Conservation (phyloP, 2,797 vertebrate species). For the Enteromius afrohamiltoni region DNA sequence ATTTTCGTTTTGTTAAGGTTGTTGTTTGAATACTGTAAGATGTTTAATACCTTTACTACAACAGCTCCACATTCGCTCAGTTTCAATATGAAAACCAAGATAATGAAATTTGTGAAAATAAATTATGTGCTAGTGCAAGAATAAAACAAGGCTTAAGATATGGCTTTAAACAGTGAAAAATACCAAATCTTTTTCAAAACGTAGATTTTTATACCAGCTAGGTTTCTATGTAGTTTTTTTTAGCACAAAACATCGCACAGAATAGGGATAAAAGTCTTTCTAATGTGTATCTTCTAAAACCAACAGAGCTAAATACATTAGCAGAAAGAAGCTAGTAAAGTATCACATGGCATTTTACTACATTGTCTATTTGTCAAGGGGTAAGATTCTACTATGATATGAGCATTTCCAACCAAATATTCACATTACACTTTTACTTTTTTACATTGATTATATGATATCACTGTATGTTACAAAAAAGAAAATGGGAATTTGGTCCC, state of each 20-base stretch:
- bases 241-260: constrained; percentile 43
- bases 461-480: constrained; percentile 37
- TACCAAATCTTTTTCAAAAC: constrained; percentile 61
- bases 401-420: constrained; percentile 70
- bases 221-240: constrained; percentile 53
- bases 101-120: constrained; percentile 71
- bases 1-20: constrained; percentile 96
- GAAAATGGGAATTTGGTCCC: constrained; percentile 70
- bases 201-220: constrained; percentile 47
- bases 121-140: constrained; percentile 74
- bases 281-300: constrained; percentile 65
- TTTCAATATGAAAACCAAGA: constrained; percentile 65
- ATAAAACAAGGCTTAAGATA: constrained; percentile 75
- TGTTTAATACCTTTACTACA: constrained; percentile 86
- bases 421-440: constrained; percentile 52
- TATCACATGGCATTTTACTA: constrained; percentile 67
- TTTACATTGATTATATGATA: constrained; percentile 47
- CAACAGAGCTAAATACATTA: constrained; percentile 57
- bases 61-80: constrained; percentile 80
- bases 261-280: constrained; percentile 29
- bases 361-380: constrained; percentile 68
- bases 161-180: constrained; percentile 74
- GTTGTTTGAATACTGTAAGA: constrained; percentile 79
- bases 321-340: constrained; percentile 62
- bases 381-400: constrained; percentile 70